A percentile compares a stretch with the other conserved stretches of the same genome.
These are phyloP conservation scores for Drosophila biarmipes DNA, from an alignment of 1,140 invertebrate genomes.

Conservation along the genomic window DNA sequence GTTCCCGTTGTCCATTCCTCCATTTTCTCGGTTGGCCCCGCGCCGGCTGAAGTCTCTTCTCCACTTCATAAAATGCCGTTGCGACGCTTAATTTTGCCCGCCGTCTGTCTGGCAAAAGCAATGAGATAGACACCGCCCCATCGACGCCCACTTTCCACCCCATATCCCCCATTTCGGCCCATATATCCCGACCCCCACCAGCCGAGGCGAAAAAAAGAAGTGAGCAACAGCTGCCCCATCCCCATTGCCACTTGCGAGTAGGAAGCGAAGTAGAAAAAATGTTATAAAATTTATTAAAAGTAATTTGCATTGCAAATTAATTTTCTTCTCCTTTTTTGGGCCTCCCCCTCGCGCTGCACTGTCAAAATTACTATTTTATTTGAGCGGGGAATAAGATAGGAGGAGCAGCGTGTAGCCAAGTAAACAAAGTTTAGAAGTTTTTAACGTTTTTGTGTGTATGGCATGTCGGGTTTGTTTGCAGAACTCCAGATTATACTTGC, in stretches of 20 bases:
- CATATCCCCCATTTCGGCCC: background rate
- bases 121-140: constrained; percentile 27
- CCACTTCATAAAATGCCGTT: constrained; percentile 54
- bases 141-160: constrained; percentile 22
- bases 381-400: constrained; percentile 25
- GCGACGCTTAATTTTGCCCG: constrained; percentile 46
- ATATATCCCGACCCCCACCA: background rate
- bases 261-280: constrained; percentile 39
- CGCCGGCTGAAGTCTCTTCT: constrained; percentile 32
- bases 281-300: constrained; percentile 62
- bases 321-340: constrained; percentile 60
- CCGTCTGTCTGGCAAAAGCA: constrained; percentile 41
- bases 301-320: constrained; percentile 78
- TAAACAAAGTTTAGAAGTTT: constrained; percentile 51
- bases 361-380: constrained; percentile 52
- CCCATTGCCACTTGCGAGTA: constrained; percentile 18
- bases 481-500: constrained; percentile 11
- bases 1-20: constrained; percentile 42
- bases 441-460: constrained; percentile 32
- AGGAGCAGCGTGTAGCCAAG: constrained; percentile 32
- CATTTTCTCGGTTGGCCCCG: constrained; percentile 9
- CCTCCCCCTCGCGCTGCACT: constrained; percentile 2
- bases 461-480: constrained; percentile 4
- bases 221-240: constrained; percentile 49
- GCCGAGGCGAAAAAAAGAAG: constrained; percentile 16